A percentile compares a stretch with the other conserved stretches of the same genome.
These are phyloP conservation scores for Rhinopomastus cyanomelas DNA, from an alignment of 2,113 vertebrate genomes.

Conservation along the genomic window DNA sequence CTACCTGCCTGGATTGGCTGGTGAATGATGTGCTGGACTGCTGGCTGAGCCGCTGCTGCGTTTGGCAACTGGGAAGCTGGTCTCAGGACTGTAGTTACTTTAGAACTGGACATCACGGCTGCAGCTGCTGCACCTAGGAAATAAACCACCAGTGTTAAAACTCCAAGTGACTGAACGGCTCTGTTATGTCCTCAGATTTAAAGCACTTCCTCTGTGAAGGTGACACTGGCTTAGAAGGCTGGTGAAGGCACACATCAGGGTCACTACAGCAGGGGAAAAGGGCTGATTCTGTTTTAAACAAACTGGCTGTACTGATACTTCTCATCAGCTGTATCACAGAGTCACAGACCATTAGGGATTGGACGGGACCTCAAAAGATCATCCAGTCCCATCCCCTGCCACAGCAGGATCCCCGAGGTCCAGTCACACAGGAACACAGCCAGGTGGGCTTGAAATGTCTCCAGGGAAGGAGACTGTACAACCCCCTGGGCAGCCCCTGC, in stretches of 20 bases:
- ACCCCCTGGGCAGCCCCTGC: no score
- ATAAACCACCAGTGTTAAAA: background rate
- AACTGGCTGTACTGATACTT: background rate
- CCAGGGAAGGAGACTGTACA: no score
- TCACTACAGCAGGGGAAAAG: background rate
- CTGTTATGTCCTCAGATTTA: accelerated
- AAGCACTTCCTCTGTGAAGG: background rate
- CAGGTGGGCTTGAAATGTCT: no score
- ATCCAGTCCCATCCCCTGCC: no score
- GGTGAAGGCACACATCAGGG: background rate
- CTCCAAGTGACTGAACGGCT: accelerated
- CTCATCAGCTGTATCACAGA: no score
- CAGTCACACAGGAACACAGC: no score
- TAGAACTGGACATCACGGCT: conserved; percentile 96
- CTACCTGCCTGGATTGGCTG: conserved; percentile 89
- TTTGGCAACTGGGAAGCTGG: conserved; percentile 87
- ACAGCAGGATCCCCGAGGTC: no score
- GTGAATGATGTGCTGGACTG: conserved; percentile 94
- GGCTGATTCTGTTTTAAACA: background rate
- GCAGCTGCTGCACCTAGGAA: conserved; percentile 91
- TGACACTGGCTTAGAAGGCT: background rate
- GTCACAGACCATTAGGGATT: no score
- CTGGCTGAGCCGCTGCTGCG: conserved; percentile 85
- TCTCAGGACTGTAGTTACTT: conserved; percentile 91
- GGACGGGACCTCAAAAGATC: no score